These are phyloP conservation scores for Caiman crocodilus DNA, from an alignment of 2,797 vertebrate species.

Conservation along the genomic window DNA sequence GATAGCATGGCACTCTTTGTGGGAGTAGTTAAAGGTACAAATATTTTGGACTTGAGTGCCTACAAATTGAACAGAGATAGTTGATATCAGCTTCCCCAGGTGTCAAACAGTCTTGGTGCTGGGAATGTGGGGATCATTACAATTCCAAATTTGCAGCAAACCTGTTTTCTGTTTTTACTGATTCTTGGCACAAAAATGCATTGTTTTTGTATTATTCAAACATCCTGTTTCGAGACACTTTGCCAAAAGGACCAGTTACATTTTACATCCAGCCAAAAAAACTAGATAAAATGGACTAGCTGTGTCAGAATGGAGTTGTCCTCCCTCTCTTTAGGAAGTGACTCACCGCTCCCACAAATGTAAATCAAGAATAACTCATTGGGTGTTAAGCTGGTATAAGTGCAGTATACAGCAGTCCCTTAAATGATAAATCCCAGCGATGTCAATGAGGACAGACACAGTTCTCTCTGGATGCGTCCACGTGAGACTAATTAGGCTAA, in stretches of 20 bases:
- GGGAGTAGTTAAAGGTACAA: background rate
- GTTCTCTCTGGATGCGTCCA: no score
- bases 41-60: background rate
- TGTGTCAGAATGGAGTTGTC: background rate
- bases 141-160: accelerated
- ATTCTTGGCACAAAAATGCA: background rate
- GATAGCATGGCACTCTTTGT: background rate
- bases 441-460: no score
- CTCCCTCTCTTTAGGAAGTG: background rate
- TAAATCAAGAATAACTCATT: background rate
- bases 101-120: background rate
- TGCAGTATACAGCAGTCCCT: background rate
- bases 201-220: conserved; percentile 15
- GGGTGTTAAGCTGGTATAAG: background rate
- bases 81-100: background rate
- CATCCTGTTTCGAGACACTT: conserved; percentile 25
- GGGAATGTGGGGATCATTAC: conserved; percentile 14
- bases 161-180: background rate
- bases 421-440: no score
- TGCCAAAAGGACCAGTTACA: conserved; percentile 1
- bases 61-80: background rate
- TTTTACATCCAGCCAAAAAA: background rate
- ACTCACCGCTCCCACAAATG: background rate
- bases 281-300: background rate
- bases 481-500: no score